Evolutionary conservation across 1,140 invertebrate species (phyloP), one percentile per base, ranked within the genome.

Genomic region (Plodia interpunctella): DNA sequence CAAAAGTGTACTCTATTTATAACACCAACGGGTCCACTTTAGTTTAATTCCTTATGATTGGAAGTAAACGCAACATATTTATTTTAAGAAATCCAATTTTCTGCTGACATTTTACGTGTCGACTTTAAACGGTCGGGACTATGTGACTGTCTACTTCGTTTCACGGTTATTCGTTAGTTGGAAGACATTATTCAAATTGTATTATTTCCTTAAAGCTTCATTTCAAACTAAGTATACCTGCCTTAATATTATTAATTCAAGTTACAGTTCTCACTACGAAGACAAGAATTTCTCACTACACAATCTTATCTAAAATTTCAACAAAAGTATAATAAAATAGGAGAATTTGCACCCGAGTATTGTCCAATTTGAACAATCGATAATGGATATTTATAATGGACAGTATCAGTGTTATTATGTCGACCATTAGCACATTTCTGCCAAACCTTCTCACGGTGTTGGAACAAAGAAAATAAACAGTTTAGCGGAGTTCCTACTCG

Each of bases 71-170:
- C 72, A 81, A 87, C 83, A 87, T 89, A 84, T 89, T 89, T 89
- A 89, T 87, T 87, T 87, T 87, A 82, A 80, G 71, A 87, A 87
- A 89, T 87, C 87, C 87, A 87, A 89, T 89, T 89, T 89, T 87
- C 84, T 89, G 83, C 82, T 85, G 87, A 87, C 87, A 83, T 87
- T 76, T 87, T 82, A 87, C 84, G 81, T 89, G 87, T 89, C 84
- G 82, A 78, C 87, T 87, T 89, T 89, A 87, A 85, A 70, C 78
- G 78, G 72, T 78, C 70, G 74, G 74, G 72, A 75, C 79, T 80
- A 78, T 82, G 72, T 72, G 67, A 70, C 74, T 81, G 86, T 88
- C 84, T 79, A 67, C 76, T 77, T 68, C 70, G 77, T 85, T 85
- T 83, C 79, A 86, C 78, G 79, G 75, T 82, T 79, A 81, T 77